Evolutionary conservation across 1,140 invertebrate species (phyloP), one percentile per base, ranked within the genome.

Genomic region (Diorhabda elongata): DNA sequence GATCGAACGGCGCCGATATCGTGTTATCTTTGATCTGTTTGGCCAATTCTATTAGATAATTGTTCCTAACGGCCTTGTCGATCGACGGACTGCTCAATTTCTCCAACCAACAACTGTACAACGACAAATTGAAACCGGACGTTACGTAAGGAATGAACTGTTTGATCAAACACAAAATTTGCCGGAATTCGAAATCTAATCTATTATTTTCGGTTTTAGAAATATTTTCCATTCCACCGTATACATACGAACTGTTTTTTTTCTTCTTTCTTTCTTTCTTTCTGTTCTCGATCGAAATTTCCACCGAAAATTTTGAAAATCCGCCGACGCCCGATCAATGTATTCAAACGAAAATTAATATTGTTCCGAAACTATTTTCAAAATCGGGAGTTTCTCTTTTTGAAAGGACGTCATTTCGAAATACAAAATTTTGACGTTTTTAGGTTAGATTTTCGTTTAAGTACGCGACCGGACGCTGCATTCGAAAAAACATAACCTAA

Each of bases 31-130:
- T 76, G 44, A 84, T 68, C 58, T 83, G 80, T 4, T 68, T 73
- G 56, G 71, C 77, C 4, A 84, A 74, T 66, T 82, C 80, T 2
- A 77, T 9, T 5, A 83, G 69, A 73, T 83, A 83, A 42, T 77
- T 67, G 63, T 83, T 83, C 58, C 83, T 75, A 3, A 81, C 65
- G 43, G 47, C 66, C n/a, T 79, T 79, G 42, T 83, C 79, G 2
- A 71, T 61, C 4, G 52, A 41, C 0, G 76, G 65, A 3, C n/a
- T 7, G 52, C 75, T 77, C 7, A 84, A 72, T 69, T 83, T 83
- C 4, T 82, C 74, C 3, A 83, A 66, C 83, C 83, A 84, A 44
- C 78, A 59, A 61, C 76, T 74, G 58, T 81, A 83, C 5, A 80
- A 69, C 4, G 74, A 47, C 4, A 76, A 72, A 47, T 79, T 75